A percentile compares a stretch with the other conserved stretches of the same genome.
Evolutionary conservation across 2,797 vertebrate species (phyloP).

Genomic region (Sandelia bainsii): DNA sequence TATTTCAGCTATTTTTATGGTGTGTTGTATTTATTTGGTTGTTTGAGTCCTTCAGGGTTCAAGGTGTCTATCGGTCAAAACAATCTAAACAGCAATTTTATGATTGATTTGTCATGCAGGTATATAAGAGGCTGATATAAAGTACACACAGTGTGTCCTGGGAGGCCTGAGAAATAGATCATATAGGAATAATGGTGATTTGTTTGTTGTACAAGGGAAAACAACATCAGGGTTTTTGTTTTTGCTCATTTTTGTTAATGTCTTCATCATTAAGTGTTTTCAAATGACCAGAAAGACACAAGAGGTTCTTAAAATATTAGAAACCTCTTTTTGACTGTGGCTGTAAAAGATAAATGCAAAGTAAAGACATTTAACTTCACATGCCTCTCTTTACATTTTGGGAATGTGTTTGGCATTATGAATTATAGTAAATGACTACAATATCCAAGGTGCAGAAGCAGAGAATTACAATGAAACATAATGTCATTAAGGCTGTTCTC

Average conservation of each 20-base stretch:
- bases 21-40: slow-evolving; percentile 64
- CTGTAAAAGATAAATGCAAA: slow-evolving; percentile 1
- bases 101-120: slow-evolving; percentile 79
- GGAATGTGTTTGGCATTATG: slow-evolving; percentile 83
- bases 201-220: slow-evolving; percentile 29
- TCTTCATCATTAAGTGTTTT: slow-evolving; percentile 31
- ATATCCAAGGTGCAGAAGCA: slow-evolving; percentile 35
- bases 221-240: slow-evolving; percentile 37
- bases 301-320: slow-evolving; percentile 30
- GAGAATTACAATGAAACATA: slow-evolving; percentile 68
- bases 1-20: slow-evolving; percentile 53
- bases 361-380: slow-evolving; percentile 35
- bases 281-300: slow-evolving; percentile 30
- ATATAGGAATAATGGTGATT: slow-evolving; percentile 29
- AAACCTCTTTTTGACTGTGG: slow-evolving; percentile 9
- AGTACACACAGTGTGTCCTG: slow-evolving; percentile 33
- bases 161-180: slow-evolving; percentile 35
- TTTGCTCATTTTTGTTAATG: slow-evolving; percentile 47
- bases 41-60: slow-evolving; percentile 64
- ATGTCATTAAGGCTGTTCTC: slow-evolving; percentile 65
- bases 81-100: slow-evolving; percentile 73
- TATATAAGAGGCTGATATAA: slow-evolving; percentile 62
- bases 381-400: slow-evolving; percentile 60
- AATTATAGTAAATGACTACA: slow-evolving; percentile 63
- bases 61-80: slow-evolving; percentile 72